Evolutionary conservation across 2,797 vertebrate genomes (phyloP).

Genomic region (Phoebastria nigripes): DNA sequence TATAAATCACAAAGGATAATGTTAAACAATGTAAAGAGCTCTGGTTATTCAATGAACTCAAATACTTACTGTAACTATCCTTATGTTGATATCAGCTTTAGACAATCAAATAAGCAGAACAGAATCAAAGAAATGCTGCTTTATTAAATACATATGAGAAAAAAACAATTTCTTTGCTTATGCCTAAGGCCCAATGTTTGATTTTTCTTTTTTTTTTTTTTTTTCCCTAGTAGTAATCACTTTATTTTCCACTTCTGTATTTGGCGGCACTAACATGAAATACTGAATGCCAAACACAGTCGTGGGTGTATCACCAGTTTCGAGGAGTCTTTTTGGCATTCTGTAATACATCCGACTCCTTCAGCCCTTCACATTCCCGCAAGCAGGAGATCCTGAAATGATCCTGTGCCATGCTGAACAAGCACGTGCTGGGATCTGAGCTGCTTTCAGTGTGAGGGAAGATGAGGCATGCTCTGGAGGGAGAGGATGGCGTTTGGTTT

Average conservation of each 20-base stretch:
- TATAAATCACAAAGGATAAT: neutral
- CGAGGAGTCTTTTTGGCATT: conserved; percentile 8
- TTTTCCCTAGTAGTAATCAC: neutral
- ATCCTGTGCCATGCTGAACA: neutral
- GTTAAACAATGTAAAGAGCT: conserved; percentile 2
- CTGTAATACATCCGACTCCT: neutral
- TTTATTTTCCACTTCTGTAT: neutral
- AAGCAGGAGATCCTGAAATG: neutral
- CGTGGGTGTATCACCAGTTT: neutral
- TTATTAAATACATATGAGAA: conserved; percentile 28
- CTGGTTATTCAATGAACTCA: neutral
- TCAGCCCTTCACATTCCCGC: conserved; percentile 16
- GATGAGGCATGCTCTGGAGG: neutral
- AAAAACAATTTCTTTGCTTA: neutral
- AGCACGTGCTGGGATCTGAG: neutral
- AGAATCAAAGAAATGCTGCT: conserved; percentile 38
- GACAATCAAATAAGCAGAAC: conserved; percentile 70
- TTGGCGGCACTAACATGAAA: neutral
- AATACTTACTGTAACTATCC: conserved; percentile 14
- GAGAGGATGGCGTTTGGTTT: neutral
- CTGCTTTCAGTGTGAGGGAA: neutral
- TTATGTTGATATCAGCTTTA: conserved; percentile 55
- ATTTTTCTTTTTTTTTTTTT: neutral
- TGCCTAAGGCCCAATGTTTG: conserved; percentile 1
- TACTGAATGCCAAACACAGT: neutral